Evolutionary conservation across 2,797 vertebrate genomes (phyloP).

Genomic region (Acanthiza pusilla): DNA sequence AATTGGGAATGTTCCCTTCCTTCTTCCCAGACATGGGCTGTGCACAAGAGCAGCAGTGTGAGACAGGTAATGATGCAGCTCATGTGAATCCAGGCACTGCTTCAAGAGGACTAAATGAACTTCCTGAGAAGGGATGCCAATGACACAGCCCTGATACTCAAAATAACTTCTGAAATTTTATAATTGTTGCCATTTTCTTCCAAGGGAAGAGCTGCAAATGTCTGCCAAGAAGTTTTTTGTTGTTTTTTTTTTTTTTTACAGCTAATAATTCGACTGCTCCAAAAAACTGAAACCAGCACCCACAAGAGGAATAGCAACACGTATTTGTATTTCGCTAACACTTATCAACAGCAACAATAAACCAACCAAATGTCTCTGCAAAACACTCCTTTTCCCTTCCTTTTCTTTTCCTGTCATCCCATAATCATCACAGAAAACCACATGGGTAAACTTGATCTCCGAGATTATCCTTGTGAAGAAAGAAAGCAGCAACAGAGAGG

Average conservation of each 20-base stretch:
- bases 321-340: background rate
- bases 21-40: background rate
- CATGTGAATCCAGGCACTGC: background rate
- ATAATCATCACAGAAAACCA: background rate
- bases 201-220: conserved; percentile 7
- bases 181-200: conserved; percentile 30
- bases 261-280: background rate
- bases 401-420: background rate
- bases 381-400: background rate
- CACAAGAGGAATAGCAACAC: background rate
- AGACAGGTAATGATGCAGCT: background rate
- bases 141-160: background rate
- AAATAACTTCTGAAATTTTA: conserved; percentile 19
- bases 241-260: background rate
- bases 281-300: conserved; percentile 2
- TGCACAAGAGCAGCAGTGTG: background rate
- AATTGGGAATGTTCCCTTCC: background rate
- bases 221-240: background rate
- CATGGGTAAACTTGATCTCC: background rate
- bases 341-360: background rate
- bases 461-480: background rate
- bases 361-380: background rate
- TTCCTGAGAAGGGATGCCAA: background rate
- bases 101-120: background rate
- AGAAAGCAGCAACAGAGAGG: background rate